Conservation (phyloP, 2,113 vertebrate genomes). For the Dicrurus megarhynchus region DNA sequence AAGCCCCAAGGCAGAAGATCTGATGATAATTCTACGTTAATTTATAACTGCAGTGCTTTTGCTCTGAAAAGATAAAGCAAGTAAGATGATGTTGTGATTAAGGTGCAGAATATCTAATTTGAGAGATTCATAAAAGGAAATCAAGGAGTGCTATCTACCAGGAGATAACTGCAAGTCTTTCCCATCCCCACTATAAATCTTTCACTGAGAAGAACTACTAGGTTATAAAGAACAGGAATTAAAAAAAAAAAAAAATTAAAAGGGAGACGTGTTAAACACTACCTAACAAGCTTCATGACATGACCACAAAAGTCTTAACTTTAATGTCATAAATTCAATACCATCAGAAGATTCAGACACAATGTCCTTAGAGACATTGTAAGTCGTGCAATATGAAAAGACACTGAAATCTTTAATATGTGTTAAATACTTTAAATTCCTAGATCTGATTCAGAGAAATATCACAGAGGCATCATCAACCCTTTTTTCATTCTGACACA, state of each 20-base stretch:
- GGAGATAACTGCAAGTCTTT: neutral
- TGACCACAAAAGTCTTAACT: constrained; percentile 58
- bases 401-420: neutral
- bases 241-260: neutral
- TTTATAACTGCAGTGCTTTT: neutral
- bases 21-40: neutral
- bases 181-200: neutral
- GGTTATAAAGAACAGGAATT: neutral
- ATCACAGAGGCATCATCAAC: neutral
- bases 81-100: constrained; percentile 8
- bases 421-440: constrained; percentile 27
- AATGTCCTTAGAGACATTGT: neutral
- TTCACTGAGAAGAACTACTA: neutral
- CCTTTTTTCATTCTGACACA: neutral
- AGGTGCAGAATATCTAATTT: constrained; percentile 30
- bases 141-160: constrained; percentile 17
- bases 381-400: constrained; percentile 1
- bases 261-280: constrained; percentile 53
- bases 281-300: constrained; percentile 60
- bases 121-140: constrained; percentile 26
- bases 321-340: constrained; percentile 49
- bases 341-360: neutral
- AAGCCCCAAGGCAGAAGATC: neutral
- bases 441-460: neutral
- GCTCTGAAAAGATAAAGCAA: neutral